These are phyloP conservation scores for Emys orbicularis DNA, from an alignment of 2,797 vertebrate species.

Conservation along the genomic window DNA sequence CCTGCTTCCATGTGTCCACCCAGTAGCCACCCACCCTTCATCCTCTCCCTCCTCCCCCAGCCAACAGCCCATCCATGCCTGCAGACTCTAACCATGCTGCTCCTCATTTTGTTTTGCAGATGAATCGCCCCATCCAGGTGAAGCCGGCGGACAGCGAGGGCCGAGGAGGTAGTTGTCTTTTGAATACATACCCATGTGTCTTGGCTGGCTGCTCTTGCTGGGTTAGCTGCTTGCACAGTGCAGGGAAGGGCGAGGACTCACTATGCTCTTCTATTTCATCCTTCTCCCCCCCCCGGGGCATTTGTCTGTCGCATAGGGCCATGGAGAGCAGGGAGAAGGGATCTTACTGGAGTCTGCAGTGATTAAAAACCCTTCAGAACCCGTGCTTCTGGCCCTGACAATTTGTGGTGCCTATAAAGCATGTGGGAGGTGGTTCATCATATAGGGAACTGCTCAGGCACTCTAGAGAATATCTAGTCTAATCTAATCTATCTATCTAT, in stretches of 20 bases:
- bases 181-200: not conserved
- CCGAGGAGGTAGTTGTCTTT: constrained; percentile 84
- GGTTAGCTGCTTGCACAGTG: not conserved
- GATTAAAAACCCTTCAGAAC: not conserved
- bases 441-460: not conserved
- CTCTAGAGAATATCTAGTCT: not conserved
- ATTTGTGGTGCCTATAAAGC: not conserved
- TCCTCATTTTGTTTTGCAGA: constrained; percentile 80
- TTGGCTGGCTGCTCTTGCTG: fast-evolving
- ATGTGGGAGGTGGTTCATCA: not conserved
- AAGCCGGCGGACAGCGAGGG: constrained; percentile 88
- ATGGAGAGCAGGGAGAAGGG: not conserved
- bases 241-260: not conserved
- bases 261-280: not conserved
- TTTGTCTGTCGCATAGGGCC: not conserved
- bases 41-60: fast-evolving
- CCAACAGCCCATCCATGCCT: fast-evolving
- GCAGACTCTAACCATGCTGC: fast-evolving
- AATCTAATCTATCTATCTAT: too few relatives aligned
- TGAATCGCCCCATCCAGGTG: constrained; percentile 89
- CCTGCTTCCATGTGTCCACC: not conserved
- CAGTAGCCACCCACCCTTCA: not conserved
- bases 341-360: not conserved
- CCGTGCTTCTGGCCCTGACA: not conserved
- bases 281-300: not conserved